Base-by-base conservation (phyloP, 2,888 invertebrate species). In the Tetanocera ferruginea region DNA sequence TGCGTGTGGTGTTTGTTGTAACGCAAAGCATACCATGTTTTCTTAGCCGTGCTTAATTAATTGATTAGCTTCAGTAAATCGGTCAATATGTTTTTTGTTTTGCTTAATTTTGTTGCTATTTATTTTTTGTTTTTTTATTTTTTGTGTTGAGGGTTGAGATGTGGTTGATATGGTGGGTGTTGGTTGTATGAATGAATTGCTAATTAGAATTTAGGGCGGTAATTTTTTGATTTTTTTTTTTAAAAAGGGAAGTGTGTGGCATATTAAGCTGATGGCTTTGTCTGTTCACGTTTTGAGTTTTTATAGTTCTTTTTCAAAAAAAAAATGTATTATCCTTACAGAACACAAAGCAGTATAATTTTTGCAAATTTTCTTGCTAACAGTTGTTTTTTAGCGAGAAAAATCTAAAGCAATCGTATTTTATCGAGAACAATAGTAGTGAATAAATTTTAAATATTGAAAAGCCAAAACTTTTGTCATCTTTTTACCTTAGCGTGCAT, bases 61-160 rank as follows among this genome's bases (percentile, higher is more conserved):
- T 87, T 87, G 87, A 87, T 87, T 87, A 87, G 87, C 87, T 87
- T 87, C 87, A 85, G 86, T 86, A 87, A 87, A 87, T 87, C 87
- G 87, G 86, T 87, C 86, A 87, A 87, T 87, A 87, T 87, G 86
- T 76, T 85, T 85, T 81, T 76, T 60, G 25, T 67, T 37, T 70
- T 76, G 70, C 70, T 57, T 62, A 28, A 78, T 57, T 62, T 76
- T 77, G 72, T 62, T 76, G 25, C 76, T 74, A 64, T 77, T 82
- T 72, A 67, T 34, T 81, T 83, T 84, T 28, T 23, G 23, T 25
- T 25, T 0, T 11, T 28, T 1, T 5, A 62, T 5, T 62, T 34
- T 31, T 19, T 60, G 5, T 60, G 9, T 5, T 5, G 60, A 28
- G 60, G 60, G 14, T 60, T 60, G 14, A 1, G 4, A 37, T 43